Base-by-base conservation (phyloP, 2,888 invertebrate genomes). In the Gisinianus flammeolus region DNA sequence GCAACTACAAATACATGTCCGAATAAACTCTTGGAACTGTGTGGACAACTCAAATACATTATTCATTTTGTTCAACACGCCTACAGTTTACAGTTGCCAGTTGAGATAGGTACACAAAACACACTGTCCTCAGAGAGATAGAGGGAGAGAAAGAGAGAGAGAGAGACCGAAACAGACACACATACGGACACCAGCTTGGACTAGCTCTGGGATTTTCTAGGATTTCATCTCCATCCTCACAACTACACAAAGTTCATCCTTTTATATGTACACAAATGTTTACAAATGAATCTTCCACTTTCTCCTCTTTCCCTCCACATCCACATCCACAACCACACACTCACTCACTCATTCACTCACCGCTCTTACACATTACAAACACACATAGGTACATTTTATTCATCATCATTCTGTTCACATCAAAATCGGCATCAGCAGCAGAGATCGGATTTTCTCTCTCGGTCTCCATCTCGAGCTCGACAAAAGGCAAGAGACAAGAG, bases 211-310 rank as follows among this genome's bases (percentile, higher is more conserved):
- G 62, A 62, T 62, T 62, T 62, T 62, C 26, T 62, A 62, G 62
- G 62, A 62, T 62, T 62, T 62, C 10, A 44, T 44, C 19, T 44
- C 44, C 19, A 44, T 44, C 44, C 44, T 12, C 44, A 16, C 12
- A 44, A 44, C 44, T 44, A 26, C 62, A 54, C 54, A 62, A 62
- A 62, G 62, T 62, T 62, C 62, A 62, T 62, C 62, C 62, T 24
- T 26, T 24, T 62, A n/a, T 54, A 22, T 26, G 22, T 62, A 26
- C 19, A 54, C 62, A 62, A 62, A 62, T 62, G 62, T 62, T 62
- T 62, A 62, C 62, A 26, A 22, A 62, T 62, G 62, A 62, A 62
- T 62, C 62, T 62, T 62, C 26, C 62, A 62, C 22, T n/a, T n/a
- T n/a, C n/a, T 12, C 16, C 62, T 62, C 62, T 10, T 62, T 2